phyloP scores from a whole-genome alignment of 2,888 invertebrate species.

The Copidosoma aretas region DNA sequence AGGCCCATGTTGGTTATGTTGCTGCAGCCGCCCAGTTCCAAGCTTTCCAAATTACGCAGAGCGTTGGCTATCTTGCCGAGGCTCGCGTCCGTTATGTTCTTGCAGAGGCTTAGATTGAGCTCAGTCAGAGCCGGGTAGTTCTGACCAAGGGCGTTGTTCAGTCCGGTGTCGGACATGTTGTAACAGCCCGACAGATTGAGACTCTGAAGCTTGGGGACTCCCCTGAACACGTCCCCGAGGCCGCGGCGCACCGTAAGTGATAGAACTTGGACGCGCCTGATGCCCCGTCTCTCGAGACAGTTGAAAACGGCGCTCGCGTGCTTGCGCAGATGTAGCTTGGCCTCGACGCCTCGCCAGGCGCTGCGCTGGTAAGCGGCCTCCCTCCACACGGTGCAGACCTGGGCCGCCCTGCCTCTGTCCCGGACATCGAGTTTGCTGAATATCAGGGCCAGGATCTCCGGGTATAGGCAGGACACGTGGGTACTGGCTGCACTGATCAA shows the following conservation, averaged over 20 bases:
- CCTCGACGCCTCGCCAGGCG: conserved; percentile 94
- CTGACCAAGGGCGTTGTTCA: conserved; percentile 81
- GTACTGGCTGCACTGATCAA: conserved; percentile 61
- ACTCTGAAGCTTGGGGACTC: conserved; percentile 85
- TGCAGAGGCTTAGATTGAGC: conserved; percentile 89
- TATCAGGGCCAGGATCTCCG: conserved; percentile 90
- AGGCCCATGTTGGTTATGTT: conserved; percentile 90
- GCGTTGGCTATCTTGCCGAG: conserved; percentile 84
- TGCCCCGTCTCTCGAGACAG: conserved; percentile 85
- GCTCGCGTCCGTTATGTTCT: conserved; percentile 92
- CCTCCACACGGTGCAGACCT: conserved; percentile 88
- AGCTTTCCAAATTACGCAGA: conserved; percentile 82
- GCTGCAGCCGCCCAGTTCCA: conserved; percentile 91
- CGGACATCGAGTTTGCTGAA: conserved; percentile 87
- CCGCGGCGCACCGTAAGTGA: conserved; percentile 75
- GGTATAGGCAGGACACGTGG: conserved; percentile 88
- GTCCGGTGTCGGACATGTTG: conserved; percentile 86
- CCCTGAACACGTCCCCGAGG: conserved; percentile 83
- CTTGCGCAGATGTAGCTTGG: conserved; percentile 84
- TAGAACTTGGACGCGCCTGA: conserved; percentile 86
- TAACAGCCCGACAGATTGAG: conserved; percentile 92
- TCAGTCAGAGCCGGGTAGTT: conserved; percentile 79
- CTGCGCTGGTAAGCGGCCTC: conserved; percentile 91
- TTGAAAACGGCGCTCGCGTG: conserved; percentile 85
- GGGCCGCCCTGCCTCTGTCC: conserved; percentile 89